Evolutionary conservation across 2,888 invertebrate genomes (phyloP).

Genomic region (Lycophotia porphyrea): DNA sequence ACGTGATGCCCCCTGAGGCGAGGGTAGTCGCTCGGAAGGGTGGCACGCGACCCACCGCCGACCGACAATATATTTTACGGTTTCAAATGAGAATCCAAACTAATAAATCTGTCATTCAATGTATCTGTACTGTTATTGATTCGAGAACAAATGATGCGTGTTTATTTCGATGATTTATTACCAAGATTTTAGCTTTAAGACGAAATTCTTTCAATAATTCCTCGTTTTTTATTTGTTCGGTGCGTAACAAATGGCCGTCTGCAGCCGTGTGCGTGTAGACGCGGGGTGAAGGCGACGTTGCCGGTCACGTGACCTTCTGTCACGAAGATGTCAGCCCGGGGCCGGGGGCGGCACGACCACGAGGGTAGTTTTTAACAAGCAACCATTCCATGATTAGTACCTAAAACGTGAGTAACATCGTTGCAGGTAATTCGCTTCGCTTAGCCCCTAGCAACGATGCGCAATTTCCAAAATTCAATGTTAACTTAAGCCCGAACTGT

Average conservation of each 20-base stretch:
- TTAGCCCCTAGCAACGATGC: neutral
- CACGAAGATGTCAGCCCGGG: slow-evolving; percentile 67
- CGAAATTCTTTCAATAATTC: slow-evolving; percentile 27
- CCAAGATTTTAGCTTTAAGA: slow-evolving; percentile 29
- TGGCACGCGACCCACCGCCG: slow-evolving; percentile 67
- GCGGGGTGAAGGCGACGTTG: slow-evolving; percentile 42
- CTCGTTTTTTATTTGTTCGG: slow-evolving; percentile 37
- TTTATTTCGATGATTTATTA: slow-evolving; percentile 43
- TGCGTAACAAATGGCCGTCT: slow-evolving; percentile 48
- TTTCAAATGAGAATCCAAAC: slow-evolving; percentile 62
- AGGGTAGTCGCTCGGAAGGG: slow-evolving; percentile 79
- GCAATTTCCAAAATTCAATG: slow-evolving; percentile 9
- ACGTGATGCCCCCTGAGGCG: slow-evolving; percentile 76
- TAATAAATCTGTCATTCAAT: slow-evolving; percentile 64
- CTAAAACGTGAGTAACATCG: slow-evolving; percentile 53
- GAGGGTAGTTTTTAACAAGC: slow-evolving; percentile 63
- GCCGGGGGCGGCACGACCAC: slow-evolving; percentile 55
- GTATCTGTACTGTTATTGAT: slow-evolving; percentile 43
- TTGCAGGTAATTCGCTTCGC: slow-evolving; percentile 42
- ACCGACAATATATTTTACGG: slow-evolving; percentile 67
- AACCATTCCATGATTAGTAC: slow-evolving; percentile 46
- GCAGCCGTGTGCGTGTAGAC: slow-evolving; percentile 39
- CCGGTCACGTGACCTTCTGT: slow-evolving; percentile 74
- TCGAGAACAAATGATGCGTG: slow-evolving; percentile 49
- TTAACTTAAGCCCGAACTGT: neutral